Conservation (phyloP, 2,113 vertebrate genomes). For the Oreocharis arfaki region DNA sequence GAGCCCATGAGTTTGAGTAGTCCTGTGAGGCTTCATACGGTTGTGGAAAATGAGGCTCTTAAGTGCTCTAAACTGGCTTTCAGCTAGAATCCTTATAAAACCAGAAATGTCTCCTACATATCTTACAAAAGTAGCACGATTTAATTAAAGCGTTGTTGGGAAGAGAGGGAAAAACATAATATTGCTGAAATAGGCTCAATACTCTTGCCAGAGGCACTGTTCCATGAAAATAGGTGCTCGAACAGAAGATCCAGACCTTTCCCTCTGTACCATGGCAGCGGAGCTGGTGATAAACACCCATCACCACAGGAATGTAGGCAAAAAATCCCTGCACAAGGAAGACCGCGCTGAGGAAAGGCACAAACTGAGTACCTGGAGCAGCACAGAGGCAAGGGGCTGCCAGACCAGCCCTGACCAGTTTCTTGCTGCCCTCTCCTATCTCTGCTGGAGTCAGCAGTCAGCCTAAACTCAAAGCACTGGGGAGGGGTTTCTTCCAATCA, state of each 20-base stretch:
- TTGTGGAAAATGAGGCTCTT: neutral
- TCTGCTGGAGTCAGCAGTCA: neutral
- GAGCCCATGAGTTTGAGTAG: neutral
- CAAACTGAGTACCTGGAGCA: neutral
- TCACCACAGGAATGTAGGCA: rapidly evolving
- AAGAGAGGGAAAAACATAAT: neutral
- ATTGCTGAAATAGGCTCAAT: neutral
- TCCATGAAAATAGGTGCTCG: neutral
- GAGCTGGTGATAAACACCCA: neutral
- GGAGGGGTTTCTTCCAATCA: neutral
- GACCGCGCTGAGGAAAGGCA: neutral
- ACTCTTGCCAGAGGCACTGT: neutral
- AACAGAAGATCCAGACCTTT: neutral
- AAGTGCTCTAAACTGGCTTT: neutral
- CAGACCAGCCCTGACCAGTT: neutral
- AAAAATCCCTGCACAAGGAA: neutral
- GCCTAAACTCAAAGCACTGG: neutral
- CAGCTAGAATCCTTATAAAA: neutral
- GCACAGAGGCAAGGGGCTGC: neutral
- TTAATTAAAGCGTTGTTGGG: neutral
- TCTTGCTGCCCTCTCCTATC: neutral
- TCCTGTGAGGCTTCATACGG: neutral
- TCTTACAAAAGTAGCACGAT: neutral
- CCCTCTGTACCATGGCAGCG: neutral
- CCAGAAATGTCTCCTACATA: neutral